Base-by-base conservation (phyloP, 2,797 vertebrate genomes). In the Moxostoma hubbsi region DNA sequence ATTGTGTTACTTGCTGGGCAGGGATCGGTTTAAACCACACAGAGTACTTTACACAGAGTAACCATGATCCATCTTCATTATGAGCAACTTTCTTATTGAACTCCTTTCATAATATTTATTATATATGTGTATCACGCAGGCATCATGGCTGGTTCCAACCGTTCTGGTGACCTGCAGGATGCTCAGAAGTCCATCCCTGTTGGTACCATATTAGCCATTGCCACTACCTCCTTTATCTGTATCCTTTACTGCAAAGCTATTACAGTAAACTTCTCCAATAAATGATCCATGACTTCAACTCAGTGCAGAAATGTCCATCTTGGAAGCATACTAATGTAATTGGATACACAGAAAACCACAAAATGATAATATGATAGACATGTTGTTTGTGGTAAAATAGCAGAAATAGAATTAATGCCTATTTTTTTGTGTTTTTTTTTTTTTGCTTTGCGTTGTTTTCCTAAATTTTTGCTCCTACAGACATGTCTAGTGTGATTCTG, bases 131-230 rank as follows among this genome's bases (percentile, higher is more conserved):
- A 10, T 67, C 18, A 77, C 16, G 3, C 88, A 99, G 98, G 97
- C 68, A 99, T 99, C 88, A 99, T 99, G 98, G 98, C 98, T 2
- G 97, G 98, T 9, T 99, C 98, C 62, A 99, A 99, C 90, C 94
- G 98, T 73, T 99, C 98, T 0, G 98, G 98, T 83, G 98, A 99
- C 85, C 92, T 99, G 74, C 93, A 95, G 16, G 97, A 99, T 0
- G 98, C 97, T 54, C 98, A 99, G 93, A 99, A 97, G 86, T 99
- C 98, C 1, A 99, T 99, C 82, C 98, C 98, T 18, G 94, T 97
- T 0, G 98, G 98, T 74, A 99, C 98, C 54, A 99, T 99, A 73
- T 89, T 97, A 83, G 97, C 98, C 85, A 99, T 99, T 0, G 96
- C 95, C 84, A 99, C 97, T 82, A 99, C 98, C 5, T 99, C 97